Percentiles rank a stretch among this genome's conserved stretches.
These are phyloP conservation scores for Plecturocebus donacophilus DNA, from an alignment of 2,113 vertebrate genomes.

Conservation along the genomic window DNA sequence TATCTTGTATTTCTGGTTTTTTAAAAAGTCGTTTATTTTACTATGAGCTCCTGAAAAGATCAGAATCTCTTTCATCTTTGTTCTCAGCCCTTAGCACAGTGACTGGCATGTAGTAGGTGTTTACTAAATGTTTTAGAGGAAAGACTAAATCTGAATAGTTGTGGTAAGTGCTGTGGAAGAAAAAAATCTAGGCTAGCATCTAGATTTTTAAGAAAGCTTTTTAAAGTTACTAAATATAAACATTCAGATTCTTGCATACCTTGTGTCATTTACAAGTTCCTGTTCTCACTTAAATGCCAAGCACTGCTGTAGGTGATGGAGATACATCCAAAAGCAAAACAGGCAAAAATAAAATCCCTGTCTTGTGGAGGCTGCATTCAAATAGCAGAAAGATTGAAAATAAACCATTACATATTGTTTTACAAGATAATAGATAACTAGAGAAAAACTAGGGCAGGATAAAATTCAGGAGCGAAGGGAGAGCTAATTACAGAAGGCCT, in stretches of 20 bases:
- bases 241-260: background rate
- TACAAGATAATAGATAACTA: background rate
- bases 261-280: background rate
- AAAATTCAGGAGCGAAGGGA: background rate
- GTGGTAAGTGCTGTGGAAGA: background rate
- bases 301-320: background rate
- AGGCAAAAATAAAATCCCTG: background rate
- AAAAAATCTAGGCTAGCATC: background rate
- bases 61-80: background rate
- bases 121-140: background rate
- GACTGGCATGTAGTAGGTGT: background rate
- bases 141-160: background rate
- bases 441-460: background rate
- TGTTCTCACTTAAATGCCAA: background rate
- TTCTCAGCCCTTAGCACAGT: background rate
- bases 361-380: background rate
- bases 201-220: background rate
- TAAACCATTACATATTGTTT: background rate
- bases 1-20: background rate
- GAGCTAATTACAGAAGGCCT: background rate
- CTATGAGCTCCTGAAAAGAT: background rate
- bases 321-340: background rate
- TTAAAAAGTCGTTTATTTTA: background rate
- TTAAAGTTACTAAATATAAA: background rate
- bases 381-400: background rate